phyloP scores from a whole-genome alignment of 2,888 invertebrate genomes.

The Caenorhabditis panamensis region DNA sequence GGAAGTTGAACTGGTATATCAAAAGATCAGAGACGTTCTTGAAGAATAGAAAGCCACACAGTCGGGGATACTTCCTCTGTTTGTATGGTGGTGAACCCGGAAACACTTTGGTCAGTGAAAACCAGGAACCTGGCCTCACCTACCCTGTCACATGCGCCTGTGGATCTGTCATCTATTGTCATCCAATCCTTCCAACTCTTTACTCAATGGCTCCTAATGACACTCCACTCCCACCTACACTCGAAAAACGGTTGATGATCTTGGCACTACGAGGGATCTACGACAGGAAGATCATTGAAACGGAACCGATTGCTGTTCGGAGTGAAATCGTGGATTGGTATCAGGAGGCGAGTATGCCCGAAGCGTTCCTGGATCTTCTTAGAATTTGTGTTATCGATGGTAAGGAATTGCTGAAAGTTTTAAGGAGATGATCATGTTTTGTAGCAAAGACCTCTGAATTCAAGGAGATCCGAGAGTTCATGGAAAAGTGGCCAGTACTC shows the following conservation, averaged over 20 bases:
- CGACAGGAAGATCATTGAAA: background rate
- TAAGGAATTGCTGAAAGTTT: constrained; percentile 5
- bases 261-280: background rate
- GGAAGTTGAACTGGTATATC: background rate
- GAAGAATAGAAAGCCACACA: background rate
- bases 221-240: background rate
- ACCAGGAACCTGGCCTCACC: background rate
- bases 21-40: background rate
- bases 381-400: constrained; percentile 14
- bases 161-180: background rate
- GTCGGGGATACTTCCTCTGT: background rate
- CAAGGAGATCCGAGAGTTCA: background rate
- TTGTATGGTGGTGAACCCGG: background rate
- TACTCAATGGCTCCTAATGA: background rate
- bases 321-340: constrained; percentile 8
- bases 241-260: background rate
- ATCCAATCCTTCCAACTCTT: background rate
- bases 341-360: constrained; percentile 11
- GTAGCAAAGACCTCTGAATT: background rate
- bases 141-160: background rate
- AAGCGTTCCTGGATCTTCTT: constrained; percentile 15
- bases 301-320: background rate
- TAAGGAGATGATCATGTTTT: no score
- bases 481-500: background rate
- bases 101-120: background rate